Conservation (phyloP, 2,113 vertebrate species). For the Prunella himalayana region DNA sequence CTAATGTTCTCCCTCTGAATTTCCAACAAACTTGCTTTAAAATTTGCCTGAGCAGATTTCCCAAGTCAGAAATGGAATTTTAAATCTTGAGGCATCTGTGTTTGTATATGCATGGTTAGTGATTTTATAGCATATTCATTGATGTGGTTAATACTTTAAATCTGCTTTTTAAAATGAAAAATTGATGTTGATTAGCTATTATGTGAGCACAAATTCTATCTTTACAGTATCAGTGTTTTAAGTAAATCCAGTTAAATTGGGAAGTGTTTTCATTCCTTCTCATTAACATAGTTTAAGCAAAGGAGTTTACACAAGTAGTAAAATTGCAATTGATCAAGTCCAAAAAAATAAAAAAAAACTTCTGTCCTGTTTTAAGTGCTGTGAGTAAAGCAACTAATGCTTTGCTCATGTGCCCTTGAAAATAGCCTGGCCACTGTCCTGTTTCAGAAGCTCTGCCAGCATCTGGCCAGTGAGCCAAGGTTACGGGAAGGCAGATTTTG, state of each 20-base stretch:
- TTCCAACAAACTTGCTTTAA: not conserved
- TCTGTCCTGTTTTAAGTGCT: not conserved
- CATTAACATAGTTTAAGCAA: not conserved
- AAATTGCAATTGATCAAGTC: not conserved
- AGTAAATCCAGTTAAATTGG: not conserved
- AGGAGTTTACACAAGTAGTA: not conserved
- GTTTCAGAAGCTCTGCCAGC: not conserved
- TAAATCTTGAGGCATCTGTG: not conserved
- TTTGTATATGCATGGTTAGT: not conserved
- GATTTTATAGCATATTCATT: not conserved
- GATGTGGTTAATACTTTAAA: not conserved
- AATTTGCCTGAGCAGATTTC: not conserved
- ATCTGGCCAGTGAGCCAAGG: not conserved
- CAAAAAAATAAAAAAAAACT: not conserved
- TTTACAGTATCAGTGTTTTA: not conserved
- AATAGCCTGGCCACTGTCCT: not conserved
- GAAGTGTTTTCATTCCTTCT: not conserved
- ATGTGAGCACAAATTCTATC: not conserved
- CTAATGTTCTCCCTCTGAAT: not conserved
- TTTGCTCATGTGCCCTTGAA: not conserved
- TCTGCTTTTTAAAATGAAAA: not conserved
- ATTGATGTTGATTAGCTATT: not conserved
- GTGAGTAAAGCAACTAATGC: not conserved
- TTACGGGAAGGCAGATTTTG: not conserved
- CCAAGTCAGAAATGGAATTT: not conserved